These are phyloP conservation scores for Pseudococcus longispinus DNA, from an alignment of 2,888 invertebrate genomes.

Conservation along the genomic window DNA sequence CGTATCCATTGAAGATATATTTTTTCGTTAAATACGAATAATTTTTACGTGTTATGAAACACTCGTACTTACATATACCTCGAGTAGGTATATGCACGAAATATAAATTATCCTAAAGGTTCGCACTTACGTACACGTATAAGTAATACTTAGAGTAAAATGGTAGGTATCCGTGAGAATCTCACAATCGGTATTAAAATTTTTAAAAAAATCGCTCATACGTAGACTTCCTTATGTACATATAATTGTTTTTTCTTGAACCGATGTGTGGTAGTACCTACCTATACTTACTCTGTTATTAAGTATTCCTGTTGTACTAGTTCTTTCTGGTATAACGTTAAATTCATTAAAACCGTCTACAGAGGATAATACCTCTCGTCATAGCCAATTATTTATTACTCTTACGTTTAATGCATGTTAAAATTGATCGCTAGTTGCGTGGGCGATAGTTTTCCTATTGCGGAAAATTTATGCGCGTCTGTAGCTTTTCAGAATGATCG, in stretches of 20 bases:
- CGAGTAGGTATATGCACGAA: too few relatives aligned
- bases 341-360: slow-evolving; percentile 51
- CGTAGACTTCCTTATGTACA: not conserved
- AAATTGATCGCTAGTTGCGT: slow-evolving; percentile 26
- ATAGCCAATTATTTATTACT: slow-evolving; percentile 49
- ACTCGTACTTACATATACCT: too few relatives aligned
- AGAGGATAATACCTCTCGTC: slow-evolving; percentile 48
- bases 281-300: slow-evolving; percentile 19
- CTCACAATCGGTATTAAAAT: not conserved
- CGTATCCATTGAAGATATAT: too few relatives aligned
- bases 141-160: not conserved
- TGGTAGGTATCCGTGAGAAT: not conserved
- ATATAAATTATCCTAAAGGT: too few relatives aligned
- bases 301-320: slow-evolving; percentile 53
- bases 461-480: slow-evolving; percentile 41
- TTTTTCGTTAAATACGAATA: too few relatives aligned
- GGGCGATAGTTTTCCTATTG: slow-evolving; percentile 47
- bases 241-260: slow-evolving; percentile 11
- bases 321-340: slow-evolving; percentile 52
- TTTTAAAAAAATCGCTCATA: not conserved
- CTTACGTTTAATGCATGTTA: slow-evolving; percentile 47
- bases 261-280: slow-evolving; percentile 1
- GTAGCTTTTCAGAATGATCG: slow-evolving; percentile 22
- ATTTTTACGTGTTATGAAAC: too few relatives aligned
- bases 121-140: too few relatives aligned